phyloP scores from a whole-genome alignment of 2,113 vertebrate genomes.

The Aspiorhynchus laticeps region DNA sequence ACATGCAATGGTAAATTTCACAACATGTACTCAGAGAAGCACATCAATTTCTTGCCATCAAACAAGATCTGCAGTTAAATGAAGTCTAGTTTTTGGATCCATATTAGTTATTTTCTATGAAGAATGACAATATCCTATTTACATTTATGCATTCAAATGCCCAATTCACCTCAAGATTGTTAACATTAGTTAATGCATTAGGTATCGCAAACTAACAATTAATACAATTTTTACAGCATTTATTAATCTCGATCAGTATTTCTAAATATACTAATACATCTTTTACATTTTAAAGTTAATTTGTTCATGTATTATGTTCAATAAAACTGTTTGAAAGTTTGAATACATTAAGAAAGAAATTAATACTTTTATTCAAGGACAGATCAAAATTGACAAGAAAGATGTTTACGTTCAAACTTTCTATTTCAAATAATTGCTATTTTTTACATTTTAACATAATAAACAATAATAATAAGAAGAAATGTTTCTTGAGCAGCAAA shows the following conservation, averaged over 20 bases:
- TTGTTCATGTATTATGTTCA: too few relatives aligned
- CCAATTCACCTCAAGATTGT: not conserved
- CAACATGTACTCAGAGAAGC: not conserved
- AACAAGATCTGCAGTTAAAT: not conserved
- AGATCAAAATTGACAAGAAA: too few relatives aligned
- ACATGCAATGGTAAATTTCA: constrained; percentile 40
- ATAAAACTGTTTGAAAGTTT: too few relatives aligned
- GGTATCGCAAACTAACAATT: not conserved
- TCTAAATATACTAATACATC: not conserved
- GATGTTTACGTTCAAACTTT: too few relatives aligned
- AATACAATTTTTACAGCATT: not conserved
- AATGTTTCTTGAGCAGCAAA: too few relatives aligned
- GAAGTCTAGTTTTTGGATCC: not conserved
- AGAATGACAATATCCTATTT: not conserved
- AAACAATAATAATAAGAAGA: too few relatives aligned
- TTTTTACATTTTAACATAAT: too few relatives aligned
- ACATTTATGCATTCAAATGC: not conserved
- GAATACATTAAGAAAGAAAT: too few relatives aligned
- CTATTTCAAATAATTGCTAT: too few relatives aligned
- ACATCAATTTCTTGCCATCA: not conserved
- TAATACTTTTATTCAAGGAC: too few relatives aligned
- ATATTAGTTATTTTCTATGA: not conserved
- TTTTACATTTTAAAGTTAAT: too few relatives aligned
- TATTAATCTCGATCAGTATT: not conserved
- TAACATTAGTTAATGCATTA: not conserved